phyloP scores from a whole-genome alignment of 2,888 invertebrate genomes.

The Drosophila koepferae region DNA sequence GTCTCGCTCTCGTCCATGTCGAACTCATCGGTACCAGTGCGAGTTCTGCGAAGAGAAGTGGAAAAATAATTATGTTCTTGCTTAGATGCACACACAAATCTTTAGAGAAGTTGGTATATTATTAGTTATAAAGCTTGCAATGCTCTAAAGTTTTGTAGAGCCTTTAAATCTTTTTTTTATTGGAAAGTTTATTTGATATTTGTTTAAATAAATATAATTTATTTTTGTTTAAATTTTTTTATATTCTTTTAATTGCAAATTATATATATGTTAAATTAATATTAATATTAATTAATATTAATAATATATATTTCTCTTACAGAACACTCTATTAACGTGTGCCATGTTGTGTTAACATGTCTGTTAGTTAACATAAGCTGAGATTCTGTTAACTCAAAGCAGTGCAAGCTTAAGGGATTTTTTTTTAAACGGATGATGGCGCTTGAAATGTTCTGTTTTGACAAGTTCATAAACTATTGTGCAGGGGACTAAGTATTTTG shows the following conservation, averaged over 20 bases:
- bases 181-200: too few relatives aligned
- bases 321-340: neutral
- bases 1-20: conserved; percentile 80
- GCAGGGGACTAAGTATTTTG: neutral
- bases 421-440: neutral
- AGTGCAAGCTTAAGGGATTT: neutral
- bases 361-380: neutral
- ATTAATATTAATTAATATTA: too few relatives aligned
- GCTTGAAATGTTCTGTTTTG: neutral
- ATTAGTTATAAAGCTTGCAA: neutral
- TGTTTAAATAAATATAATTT: too few relatives aligned
- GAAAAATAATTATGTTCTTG: neutral
- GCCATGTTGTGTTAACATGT: neutral
- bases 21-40: conserved; percentile 79
- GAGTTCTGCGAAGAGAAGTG: conserved; percentile 61
- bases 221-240: too few relatives aligned
- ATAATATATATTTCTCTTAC: too few relatives aligned
- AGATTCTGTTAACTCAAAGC: neutral
- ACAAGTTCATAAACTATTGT: neutral
- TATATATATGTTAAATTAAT: too few relatives aligned
- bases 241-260: too few relatives aligned
- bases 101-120: neutral
- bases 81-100: neutral
- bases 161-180: too few relatives aligned
- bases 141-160: neutral